Conservation (phyloP, 2,888 invertebrate species). For the Pseudococcus jackbeardsleyi region DNA sequence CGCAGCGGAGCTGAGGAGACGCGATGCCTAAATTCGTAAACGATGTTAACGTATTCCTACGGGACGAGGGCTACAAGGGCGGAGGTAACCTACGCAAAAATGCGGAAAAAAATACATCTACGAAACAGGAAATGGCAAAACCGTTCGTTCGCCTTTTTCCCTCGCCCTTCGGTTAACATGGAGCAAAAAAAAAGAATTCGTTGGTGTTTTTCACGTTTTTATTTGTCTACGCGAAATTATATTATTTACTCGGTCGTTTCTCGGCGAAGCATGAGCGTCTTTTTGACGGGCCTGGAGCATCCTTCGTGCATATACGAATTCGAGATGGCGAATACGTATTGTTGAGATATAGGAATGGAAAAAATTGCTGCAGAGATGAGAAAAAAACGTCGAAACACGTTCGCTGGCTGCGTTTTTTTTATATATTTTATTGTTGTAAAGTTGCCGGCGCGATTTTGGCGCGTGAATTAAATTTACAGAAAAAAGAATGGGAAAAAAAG, state of each 20-base stretch:
- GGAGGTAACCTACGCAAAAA: neutral
- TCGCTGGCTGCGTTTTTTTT: neutral
- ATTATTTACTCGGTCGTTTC: conserved; percentile 34
- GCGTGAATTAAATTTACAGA: conserved; percentile 43
- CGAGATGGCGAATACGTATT: conserved; percentile 13
- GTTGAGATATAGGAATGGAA: neutral
- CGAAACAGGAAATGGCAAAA: conserved; percentile 20
- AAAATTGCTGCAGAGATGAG: neutral
- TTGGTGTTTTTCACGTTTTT: conserved; percentile 13
- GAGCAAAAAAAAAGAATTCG: neutral
- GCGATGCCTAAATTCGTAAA: conserved; percentile 41
- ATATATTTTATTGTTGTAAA: conserved; percentile 21
- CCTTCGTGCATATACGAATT: conserved; percentile 5
- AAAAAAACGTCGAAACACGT: conserved; percentile 44
- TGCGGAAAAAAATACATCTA: neutral
- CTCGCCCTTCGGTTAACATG: neutral
- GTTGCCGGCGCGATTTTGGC: conserved; percentile 40
- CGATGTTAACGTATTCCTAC: conserved; percentile 35
- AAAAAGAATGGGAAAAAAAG: neutral
- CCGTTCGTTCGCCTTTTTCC: neutral
- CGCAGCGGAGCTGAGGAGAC: neutral
- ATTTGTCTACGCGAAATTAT: conserved; percentile 35
- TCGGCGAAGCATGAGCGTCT: neutral
- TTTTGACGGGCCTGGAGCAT: conserved; percentile 9
- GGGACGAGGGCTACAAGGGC: neutral